A percentile compares a stretch with the other conserved stretches of the same genome.
Conservation (phyloP, 30 jellyfish, hydroid and myxozoan genomes). For the Euphysa ruthae region DNA sequence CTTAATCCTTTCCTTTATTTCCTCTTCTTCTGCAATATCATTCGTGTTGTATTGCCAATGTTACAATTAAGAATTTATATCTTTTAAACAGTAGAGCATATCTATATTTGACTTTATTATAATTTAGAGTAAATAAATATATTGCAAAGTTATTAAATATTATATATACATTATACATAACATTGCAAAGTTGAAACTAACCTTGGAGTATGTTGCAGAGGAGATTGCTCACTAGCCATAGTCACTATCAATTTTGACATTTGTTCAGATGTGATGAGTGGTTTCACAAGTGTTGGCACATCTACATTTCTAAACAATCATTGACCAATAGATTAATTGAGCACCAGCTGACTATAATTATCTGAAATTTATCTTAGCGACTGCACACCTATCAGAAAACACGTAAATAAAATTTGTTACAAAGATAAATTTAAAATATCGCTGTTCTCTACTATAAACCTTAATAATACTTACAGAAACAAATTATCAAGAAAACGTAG, state of each 20-base stretch:
- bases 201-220: constrained; percentile 26
- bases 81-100: too few species aligned
- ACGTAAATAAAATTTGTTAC: neutral
- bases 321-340: neutral
- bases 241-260: neutral
- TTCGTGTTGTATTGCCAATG: neutral
- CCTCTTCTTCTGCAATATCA: too few species aligned
- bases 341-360: neutral
- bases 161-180: too few species aligned
- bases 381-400: too few species aligned
- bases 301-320: neutral
- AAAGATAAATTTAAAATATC: neutral
- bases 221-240: constrained; percentile 7
- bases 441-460: neutral
- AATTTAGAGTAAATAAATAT: too few species aligned
- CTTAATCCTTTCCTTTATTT: too few species aligned
- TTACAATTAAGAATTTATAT: neutral
- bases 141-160: too few species aligned
- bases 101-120: too few species aligned
- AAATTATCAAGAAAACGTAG: neutral
- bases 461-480: neutral
- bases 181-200: neutral
- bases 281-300: neutral
- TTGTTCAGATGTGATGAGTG: neutral
- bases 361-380: neutral